phyloP scores from a whole-genome alignment of 1,140 invertebrate species.

The Cardiocondyla obscurior region DNA sequence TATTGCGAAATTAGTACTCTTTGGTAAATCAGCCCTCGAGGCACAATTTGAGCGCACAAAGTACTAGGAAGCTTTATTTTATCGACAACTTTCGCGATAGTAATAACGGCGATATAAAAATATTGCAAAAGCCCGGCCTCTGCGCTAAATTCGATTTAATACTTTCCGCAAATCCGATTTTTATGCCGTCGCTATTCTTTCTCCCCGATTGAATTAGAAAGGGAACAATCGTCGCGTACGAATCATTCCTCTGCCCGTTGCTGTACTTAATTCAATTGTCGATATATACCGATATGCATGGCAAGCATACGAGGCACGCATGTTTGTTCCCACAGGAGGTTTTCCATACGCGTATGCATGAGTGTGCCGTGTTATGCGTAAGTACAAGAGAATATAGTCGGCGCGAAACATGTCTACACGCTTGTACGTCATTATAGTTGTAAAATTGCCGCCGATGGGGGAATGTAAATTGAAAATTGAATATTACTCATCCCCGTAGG shows the following conservation, averaged over 20 bases:
- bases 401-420: not conserved
- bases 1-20: constrained; percentile 42
- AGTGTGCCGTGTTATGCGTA: constrained; percentile 44
- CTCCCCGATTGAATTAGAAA: constrained; percentile 45
- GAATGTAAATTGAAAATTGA: constrained; percentile 46
- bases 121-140: constrained; percentile 29
- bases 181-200: constrained; percentile 35
- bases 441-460: constrained; percentile 42
- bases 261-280: constrained; percentile 64
- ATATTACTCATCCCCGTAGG: not conserved
- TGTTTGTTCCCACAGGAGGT: constrained; percentile 61
- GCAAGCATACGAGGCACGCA: constrained; percentile 47
- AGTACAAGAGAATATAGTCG: constrained; percentile 28
- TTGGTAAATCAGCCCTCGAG: constrained; percentile 44
- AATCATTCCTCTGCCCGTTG: constrained; percentile 24
- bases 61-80: constrained; percentile 34
- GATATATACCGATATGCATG: constrained; percentile 31
- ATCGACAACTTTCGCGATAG: constrained; percentile 36
- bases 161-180: constrained; percentile 46
- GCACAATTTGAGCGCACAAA: constrained; percentile 35
- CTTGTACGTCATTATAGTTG: constrained; percentile 53
- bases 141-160: constrained; percentile 46
- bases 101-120: constrained; percentile 42
- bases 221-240: constrained; percentile 42
- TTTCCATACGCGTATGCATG: constrained; percentile 21